phyloP scores from a whole-genome alignment of 2,113 vertebrate genomes.

The Nothocercus julius region DNA sequence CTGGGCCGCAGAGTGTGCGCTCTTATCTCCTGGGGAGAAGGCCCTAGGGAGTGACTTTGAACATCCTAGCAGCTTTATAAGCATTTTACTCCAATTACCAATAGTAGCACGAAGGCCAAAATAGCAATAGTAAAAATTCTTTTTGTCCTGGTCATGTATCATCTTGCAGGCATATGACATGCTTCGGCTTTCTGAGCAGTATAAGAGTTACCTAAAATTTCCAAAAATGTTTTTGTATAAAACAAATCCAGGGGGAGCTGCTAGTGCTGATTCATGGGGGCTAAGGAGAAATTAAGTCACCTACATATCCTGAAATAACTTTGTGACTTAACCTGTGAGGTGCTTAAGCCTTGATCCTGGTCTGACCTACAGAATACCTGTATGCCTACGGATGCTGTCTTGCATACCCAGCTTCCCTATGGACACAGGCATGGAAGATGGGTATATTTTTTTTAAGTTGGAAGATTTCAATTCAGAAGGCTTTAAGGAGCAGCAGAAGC shows the following conservation, averaged over 20 bases:
- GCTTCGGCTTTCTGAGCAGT: not conserved
- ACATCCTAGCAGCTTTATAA: fast-evolving
- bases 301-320: not conserved
- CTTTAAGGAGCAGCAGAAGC: not conserved
- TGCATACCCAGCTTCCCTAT: not conserved
- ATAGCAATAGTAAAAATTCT: fast-evolving
- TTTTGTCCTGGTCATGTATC: not conserved
- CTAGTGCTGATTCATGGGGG: fast-evolving
- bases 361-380: not conserved
- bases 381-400: not conserved
- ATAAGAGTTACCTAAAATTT: not conserved
- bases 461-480: not conserved
- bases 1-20: not conserved
- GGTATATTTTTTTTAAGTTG: not conserved
- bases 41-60: not conserved
- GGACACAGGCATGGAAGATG: not conserved
- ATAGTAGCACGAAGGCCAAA: fast-evolving
- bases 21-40: not conserved
- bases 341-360: not conserved
- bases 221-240: not conserved
- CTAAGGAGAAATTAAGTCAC: not conserved
- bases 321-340: not conserved
- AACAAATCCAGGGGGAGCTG: not conserved
- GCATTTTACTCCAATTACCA: fast-evolving
- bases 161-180: not conserved